Conservation (phyloP, 1,140 invertebrate species). For the Drosophila malerkotliana region DNA sequence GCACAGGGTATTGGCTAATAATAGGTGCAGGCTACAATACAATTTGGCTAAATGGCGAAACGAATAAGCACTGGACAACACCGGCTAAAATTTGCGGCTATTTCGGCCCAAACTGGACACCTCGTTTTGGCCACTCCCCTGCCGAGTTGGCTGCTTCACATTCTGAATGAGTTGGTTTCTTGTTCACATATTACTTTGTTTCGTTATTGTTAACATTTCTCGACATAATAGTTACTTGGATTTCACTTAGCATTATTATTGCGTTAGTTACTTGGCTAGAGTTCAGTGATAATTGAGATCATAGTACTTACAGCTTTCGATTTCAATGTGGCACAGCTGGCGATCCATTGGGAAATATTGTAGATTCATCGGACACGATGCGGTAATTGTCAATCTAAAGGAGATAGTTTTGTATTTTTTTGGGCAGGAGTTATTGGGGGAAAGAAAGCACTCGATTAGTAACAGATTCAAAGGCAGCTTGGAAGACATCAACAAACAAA, state of each 20-base stretch:
- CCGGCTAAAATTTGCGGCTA: not conserved
- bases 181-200: slow-evolving; percentile 43
- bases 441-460: slow-evolving; percentile 55
- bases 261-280: slow-evolving; percentile 21
- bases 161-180: slow-evolving; percentile 77
- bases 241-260: slow-evolving; percentile 22
- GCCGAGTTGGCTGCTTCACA: slow-evolving; percentile 48
- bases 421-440: slow-evolving; percentile 7
- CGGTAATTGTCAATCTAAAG: slow-evolving; percentile 96
- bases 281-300: slow-evolving; percentile 33
- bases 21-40: slow-evolving; percentile 21
- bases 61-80: slow-evolving; percentile 32
- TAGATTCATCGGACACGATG: slow-evolving; percentile 98
- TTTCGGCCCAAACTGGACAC: slow-evolving; percentile 27
- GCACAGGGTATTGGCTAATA: no score
- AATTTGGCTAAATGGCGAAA: slow-evolving; percentile 15
- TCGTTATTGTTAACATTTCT: slow-evolving; percentile 53
- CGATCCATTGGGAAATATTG: slow-evolving; percentile 99
- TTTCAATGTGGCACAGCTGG: slow-evolving; percentile 98
- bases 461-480: slow-evolving; percentile 10
- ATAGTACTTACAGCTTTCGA: slow-evolving; percentile 97
- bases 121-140: slow-evolving; percentile 55
- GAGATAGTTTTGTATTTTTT: slow-evolving; percentile 25
- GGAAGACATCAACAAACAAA: slow-evolving; percentile 54
- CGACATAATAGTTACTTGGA: slow-evolving; percentile 16